Evolutionary conservation across 2,797 vertebrate species (phyloP), one percentile per base, ranked within the genome.

Genomic region (Hirundo rustica): DNA sequence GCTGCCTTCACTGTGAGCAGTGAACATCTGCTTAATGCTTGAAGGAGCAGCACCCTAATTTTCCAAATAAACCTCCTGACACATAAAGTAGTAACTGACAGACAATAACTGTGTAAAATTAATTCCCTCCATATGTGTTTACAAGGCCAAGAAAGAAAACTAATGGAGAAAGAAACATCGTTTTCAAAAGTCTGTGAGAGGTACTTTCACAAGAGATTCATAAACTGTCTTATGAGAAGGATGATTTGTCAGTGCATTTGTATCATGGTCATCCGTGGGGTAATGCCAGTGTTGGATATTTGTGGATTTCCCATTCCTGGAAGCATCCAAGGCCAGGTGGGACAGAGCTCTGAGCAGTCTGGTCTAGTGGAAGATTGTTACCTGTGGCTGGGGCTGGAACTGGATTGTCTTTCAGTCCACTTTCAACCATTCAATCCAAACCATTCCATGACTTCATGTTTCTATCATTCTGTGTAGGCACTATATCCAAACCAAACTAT

Each of bases 31-130:
- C 82, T 91, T 67, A 44, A 50, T 76, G 50, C 74, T 70, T 84
- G 73, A 84, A 96, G 82, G 66, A 92, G 67, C 70, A 93, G 94
- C 79, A 89, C 87, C 94, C 89, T 76, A 21, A 95, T 81, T 93
- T 86, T 84, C 89, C 91, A 96, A 95, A 93, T 81, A 72, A 96
- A 86, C 70, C 36, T 70, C 60, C 10, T 73, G 92, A 73, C 0
- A 0, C 89, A 76, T 38, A 50, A 81, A 94, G 62, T 36, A 84
- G 81, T 80, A 95, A 78, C 66, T 91, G 91, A 38, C 85, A 93
- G 91, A 89, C 70, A 92, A 79, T 71, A 91, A 79, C 58, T 57
- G 36, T 68, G 58, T 30, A 67, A 95, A 86, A 93, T 89, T 68
- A 89, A 93, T 91, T 78, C 23, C 5, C 44, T 70, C 76, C 78